A percentile compares a stretch with the other conserved stretches of the same genome.
Evolutionary conservation across 2,888 invertebrate species (phyloP).

Genomic region (Leucoma salicis): DNA sequence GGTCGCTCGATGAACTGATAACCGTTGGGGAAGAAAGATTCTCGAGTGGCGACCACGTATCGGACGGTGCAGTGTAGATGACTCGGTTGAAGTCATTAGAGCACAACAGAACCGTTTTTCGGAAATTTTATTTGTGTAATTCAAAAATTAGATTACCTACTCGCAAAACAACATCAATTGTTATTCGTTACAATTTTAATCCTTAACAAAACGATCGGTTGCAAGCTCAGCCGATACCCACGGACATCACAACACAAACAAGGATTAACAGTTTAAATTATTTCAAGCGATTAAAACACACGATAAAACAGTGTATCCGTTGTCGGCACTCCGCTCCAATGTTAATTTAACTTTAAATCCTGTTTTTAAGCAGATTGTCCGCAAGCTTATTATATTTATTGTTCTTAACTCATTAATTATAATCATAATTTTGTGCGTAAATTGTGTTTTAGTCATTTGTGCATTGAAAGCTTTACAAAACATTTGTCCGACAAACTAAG

Average conservation of each 20-base stretch:
- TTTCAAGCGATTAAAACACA: constrained; percentile 66
- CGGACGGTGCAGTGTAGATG: too few relatives aligned
- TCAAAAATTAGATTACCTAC: too few relatives aligned
- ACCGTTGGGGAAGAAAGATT: too few relatives aligned
- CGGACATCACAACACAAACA: constrained; percentile 39
- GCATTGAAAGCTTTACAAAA: not conserved
- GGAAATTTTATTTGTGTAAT: too few relatives aligned
- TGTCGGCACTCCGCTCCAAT: constrained; percentile 47
- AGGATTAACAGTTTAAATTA: constrained; percentile 71
- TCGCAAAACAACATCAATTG: not conserved
- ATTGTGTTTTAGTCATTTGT: constrained; percentile 26
- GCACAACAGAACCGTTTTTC: too few relatives aligned
- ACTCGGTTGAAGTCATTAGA: too few relatives aligned
- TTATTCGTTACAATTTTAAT: constrained; percentile 5
- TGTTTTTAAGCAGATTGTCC: constrained; percentile 39
- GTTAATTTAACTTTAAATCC: constrained; percentile 65
- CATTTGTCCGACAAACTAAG: too few relatives aligned
- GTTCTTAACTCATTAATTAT: constrained; percentile 31
- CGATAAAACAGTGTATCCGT: constrained; percentile 49
- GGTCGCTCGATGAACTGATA: too few relatives aligned
- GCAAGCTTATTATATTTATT: constrained; percentile 34
- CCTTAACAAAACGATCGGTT: constrained; percentile 15
- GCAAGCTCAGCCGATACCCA: constrained; percentile 17
- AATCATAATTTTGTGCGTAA: constrained; percentile 29
- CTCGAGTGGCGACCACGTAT: too few relatives aligned